Percentiles rank a stretch among this genome's conserved stretches.
These are phyloP conservation scores for Meliscaeva auricollis DNA, from an alignment of 2,888 invertebrate genomes.

Conservation along the genomic window DNA sequence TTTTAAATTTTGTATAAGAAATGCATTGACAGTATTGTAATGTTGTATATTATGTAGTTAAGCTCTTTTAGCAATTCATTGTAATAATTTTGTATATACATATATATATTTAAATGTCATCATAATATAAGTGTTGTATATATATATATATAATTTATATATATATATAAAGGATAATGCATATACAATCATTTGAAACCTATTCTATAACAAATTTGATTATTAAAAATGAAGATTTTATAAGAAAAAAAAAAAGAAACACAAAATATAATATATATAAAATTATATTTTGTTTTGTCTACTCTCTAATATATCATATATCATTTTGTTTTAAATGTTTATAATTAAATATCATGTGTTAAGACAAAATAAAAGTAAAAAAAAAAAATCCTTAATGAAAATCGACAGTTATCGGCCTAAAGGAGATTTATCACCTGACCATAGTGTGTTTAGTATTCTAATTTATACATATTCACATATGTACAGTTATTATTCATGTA, in stretches of 20 bases:
- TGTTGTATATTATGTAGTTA: conserved; percentile 13
- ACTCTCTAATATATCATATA: conserved; percentile 63
- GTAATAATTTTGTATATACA: conserved; percentile 38
- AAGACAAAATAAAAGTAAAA: conserved; percentile 34
- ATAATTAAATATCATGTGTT: conserved; percentile 42
- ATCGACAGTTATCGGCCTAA: conserved; percentile 74
- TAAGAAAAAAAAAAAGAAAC: conserved; percentile 28
- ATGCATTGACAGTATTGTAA: conserved; percentile 50
- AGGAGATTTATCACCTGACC: conserved; percentile 57
- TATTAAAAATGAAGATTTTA: conserved; percentile 21
- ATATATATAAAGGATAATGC: conserved; percentile 35
- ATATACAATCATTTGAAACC: conserved; percentile 52
- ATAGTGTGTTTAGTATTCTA: conserved; percentile 55
- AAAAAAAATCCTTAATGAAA: conserved; percentile 62
- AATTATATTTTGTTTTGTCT: conserved; percentile 66
- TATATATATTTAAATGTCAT: conserved; percentile 23
- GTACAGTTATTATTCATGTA: conserved; percentile 43
- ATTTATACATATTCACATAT: conserved; percentile 61
- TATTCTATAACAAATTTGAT: conserved; percentile 53
- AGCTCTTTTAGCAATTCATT: conserved; percentile 52
- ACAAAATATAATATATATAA: conserved; percentile 63
- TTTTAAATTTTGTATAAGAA: conserved; percentile 19
- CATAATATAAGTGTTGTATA: not conserved
- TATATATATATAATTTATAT: conserved; percentile 13
- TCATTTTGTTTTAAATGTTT: conserved; percentile 23